A percentile compares a stretch with the other conserved stretches of the same genome.
Conservation (phyloP, 2,797 vertebrate species). For the Tangara arthus region DNA sequence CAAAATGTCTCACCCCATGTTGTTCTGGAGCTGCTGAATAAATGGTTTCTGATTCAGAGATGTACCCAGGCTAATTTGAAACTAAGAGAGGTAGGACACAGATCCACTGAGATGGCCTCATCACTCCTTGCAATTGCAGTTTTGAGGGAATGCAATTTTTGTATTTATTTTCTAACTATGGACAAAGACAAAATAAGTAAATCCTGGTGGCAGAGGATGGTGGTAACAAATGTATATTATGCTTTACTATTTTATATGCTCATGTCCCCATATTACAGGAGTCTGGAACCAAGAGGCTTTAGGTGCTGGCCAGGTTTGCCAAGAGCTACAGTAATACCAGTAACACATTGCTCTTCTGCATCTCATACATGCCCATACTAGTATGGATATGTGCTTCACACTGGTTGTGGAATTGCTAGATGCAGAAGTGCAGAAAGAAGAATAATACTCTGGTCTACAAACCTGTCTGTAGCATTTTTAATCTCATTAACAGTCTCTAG, state of each 20-base stretch:
- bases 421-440: neutral
- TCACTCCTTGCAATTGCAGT: neutral
- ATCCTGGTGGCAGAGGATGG: neutral
- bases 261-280: fast-evolving
- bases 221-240: neutral
- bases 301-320: neutral
- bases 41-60: neutral
- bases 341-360: neutral
- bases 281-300: neutral
- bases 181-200: neutral
- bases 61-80: neutral
- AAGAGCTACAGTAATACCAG: neutral
- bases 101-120: neutral
- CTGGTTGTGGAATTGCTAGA: neutral
- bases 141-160: neutral
- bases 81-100: neutral
- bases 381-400: neutral
- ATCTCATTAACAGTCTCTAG: neutral
- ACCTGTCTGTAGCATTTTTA: neutral
- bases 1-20: neutral
- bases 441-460: neutral
- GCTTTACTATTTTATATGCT: neutral
- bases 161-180: neutral
- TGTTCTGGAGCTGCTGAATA: neutral
- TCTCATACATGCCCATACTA: neutral